Evolutionary conservation across 2,888 invertebrate species (phyloP).

Genomic region (Apoda limacodes): DNA sequence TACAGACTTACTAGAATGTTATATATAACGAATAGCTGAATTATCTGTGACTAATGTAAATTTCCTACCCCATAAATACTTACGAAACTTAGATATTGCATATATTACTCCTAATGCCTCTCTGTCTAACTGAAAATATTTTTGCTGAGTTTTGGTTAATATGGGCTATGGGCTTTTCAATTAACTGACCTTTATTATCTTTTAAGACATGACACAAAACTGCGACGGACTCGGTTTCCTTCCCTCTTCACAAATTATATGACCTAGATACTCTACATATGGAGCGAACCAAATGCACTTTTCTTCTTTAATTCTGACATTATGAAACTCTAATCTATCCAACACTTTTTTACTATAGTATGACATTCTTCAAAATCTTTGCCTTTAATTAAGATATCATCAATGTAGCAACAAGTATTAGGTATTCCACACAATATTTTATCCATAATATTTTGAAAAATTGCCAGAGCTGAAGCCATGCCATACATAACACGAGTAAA

Average conservation of each 20-base stretch:
- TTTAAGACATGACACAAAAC: too few species aligned
- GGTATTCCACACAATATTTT: conserved; percentile 4
- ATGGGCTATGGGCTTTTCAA: too few species aligned
- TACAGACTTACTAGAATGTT: too few species aligned
- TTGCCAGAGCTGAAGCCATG: conserved; percentile 6
- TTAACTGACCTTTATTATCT: too few species aligned
- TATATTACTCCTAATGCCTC: too few species aligned
- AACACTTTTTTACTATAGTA: neutral
- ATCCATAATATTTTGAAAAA: conserved; percentile 9
- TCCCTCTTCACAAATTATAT: conserved; percentile 1
- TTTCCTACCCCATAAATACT: too few species aligned
- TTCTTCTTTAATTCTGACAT: neutral
- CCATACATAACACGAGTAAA: conserved; percentile 8
- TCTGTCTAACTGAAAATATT: too few species aligned
- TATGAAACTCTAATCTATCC: neutral
- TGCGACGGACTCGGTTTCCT: too few species aligned
- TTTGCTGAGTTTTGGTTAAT: too few species aligned
- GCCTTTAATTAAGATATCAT: conserved; percentile 1
- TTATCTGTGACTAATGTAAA: too few species aligned
- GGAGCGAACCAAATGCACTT: neutral
- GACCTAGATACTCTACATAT: conserved; percentile 1
- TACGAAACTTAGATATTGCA: too few species aligned
- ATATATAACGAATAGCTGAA: too few species aligned
- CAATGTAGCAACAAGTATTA: conserved; percentile 2
- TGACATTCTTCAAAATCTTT: neutral